Evolutionary conservation across 1,140 invertebrate genomes (phyloP), one percentile per base, ranked within the genome.

Genomic region (Hycleus phaleratus): DNA sequence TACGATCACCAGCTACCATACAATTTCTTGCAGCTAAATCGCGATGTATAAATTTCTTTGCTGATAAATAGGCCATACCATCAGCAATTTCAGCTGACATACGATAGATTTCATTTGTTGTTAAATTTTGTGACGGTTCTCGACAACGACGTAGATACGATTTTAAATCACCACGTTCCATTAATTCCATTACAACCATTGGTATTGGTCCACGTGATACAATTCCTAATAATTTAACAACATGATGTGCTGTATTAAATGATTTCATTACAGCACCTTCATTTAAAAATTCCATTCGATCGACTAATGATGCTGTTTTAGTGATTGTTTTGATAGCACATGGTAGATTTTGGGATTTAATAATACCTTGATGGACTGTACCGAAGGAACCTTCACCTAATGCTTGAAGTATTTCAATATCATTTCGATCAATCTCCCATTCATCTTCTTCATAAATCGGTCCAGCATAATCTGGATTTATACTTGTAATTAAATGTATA

Each of bases 261-360:
- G 86, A 82, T 73, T 96, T 97, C 94, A 97, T 97, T 7, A 93
- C 88, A n/a, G 88, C 89, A 24, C 93, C 94, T 77, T 98, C 95
- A 71, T 94, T 93, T 10, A 98, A 77, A 75, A 98, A 98, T 71
- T 91, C 87, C 58, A 88, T 84, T 38, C 89, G 79, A 69, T 97
- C 91, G 49, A 85, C 72, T 66, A 88, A 82, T 24, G 86, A 85
- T 10, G 92, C 87, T 69, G 85, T 83, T 68, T 94, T 87, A 69
- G 91, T 93, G 7, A 96, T 90, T 49, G 93, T 97, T 80, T 98
- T 99, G 32, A 98, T 83, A 59, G 96, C 95, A 72, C 95, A 96
- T 9, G 80, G 80, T 3, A 85, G 79, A 68, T 85, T 64, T 44
- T 61, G 63, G 3, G 63, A 66, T 52, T 65, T 69, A 3, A 73